Evolutionary conservation across 2,888 invertebrate genomes (phyloP).

Genomic region (Sarcophaga caerulescens): DNA sequence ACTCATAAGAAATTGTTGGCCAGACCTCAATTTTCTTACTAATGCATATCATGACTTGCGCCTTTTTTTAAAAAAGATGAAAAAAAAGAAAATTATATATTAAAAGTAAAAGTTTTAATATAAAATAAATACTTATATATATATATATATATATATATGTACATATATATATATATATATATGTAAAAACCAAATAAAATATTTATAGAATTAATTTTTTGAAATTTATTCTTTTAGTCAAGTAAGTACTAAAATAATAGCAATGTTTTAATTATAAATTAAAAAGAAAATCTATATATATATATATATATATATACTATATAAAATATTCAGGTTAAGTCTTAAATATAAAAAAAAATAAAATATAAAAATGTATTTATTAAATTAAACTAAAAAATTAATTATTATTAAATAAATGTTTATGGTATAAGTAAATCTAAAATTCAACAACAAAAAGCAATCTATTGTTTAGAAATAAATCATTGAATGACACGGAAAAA

Average conservation of each 20-base stretch:
- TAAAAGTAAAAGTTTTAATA: constrained; percentile 16
- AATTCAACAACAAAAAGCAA: constrained; percentile 53
- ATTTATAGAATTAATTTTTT: constrained; percentile 43
- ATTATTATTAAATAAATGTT: constrained; percentile 45
- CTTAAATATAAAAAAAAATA: constrained; percentile 69
- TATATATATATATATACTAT: background rate
- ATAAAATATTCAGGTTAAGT: constrained; percentile 51
- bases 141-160: constrained; percentile 10
- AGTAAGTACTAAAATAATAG: constrained; percentile 60
- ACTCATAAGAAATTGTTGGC: constrained; percentile 55
- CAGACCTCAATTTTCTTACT: constrained; percentile 72
- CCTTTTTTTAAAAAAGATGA: constrained; percentile 74
- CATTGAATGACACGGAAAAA: constrained; percentile 37
- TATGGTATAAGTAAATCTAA: constrained; percentile 43
- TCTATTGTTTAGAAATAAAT: constrained; percentile 61
- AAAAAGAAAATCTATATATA: constrained; percentile 58
- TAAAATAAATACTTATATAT: constrained; percentile 25
- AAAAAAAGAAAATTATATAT: constrained; percentile 70
- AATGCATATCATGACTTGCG: constrained; percentile 81
- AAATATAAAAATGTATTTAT: constrained; percentile 43
- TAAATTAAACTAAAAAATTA: constrained; percentile 8
- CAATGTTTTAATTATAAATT: constrained; percentile 60
- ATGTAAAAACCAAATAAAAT: too few species aligned
- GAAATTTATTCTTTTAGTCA: constrained; percentile 62
- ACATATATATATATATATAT: too few species aligned